Percentiles rank a stretch among this genome's conserved stretches.
Evolutionary conservation across 2,888 invertebrate species (phyloP).

Genomic region (Nymphalis urticae): DNA sequence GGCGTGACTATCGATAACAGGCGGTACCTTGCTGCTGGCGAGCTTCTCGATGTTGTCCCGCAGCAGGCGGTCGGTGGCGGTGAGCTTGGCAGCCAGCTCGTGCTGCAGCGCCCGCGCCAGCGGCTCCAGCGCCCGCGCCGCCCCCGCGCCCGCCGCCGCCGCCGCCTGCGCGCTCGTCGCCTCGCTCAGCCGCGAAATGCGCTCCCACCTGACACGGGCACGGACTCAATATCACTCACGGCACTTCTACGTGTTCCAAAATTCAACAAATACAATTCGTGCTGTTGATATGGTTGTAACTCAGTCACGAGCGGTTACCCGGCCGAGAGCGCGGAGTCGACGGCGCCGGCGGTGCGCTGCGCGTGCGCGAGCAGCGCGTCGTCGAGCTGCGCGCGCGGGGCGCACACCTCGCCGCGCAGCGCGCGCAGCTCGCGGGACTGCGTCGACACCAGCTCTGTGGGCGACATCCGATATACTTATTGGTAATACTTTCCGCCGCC

Average conservation of each 20-base stretch:
- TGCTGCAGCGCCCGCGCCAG: slow-evolving; percentile 87
- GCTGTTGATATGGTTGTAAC: not conserved
- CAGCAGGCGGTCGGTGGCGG: slow-evolving; percentile 87
- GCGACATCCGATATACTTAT: too few relatives aligned
- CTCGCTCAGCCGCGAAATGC: slow-evolving; percentile 54
- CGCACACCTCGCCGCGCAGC: slow-evolving; percentile 53
- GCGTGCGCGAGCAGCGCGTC: slow-evolving; percentile 42
- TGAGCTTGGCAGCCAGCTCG: slow-evolving; percentile 87
- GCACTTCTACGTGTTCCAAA: not conserved
- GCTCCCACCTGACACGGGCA: slow-evolving; percentile 59
- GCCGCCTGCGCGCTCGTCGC: slow-evolving; percentile 62
- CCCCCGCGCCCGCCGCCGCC: slow-evolving; percentile 71
- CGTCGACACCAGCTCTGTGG: slow-evolving; percentile 68
- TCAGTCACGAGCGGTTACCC: slow-evolving; percentile 48
- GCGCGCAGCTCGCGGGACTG: slow-evolving; percentile 74
- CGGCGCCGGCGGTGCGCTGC: slow-evolving; percentile 55
- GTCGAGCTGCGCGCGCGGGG: slow-evolving; percentile 40
- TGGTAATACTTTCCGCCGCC: too few relatives aligned
- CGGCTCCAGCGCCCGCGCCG: slow-evolving; percentile 86
- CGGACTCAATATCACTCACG: not conserved
- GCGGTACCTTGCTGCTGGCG: slow-evolving; percentile 87
- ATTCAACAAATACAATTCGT: too few relatives aligned
- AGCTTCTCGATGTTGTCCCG: slow-evolving; percentile 91
- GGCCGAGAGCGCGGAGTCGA: slow-evolving; percentile 59
- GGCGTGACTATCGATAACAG: too few relatives aligned